Evolutionary conservation across 1,140 invertebrate genomes (phyloP).

Genomic region (Drosophila ercepeae): DNA sequence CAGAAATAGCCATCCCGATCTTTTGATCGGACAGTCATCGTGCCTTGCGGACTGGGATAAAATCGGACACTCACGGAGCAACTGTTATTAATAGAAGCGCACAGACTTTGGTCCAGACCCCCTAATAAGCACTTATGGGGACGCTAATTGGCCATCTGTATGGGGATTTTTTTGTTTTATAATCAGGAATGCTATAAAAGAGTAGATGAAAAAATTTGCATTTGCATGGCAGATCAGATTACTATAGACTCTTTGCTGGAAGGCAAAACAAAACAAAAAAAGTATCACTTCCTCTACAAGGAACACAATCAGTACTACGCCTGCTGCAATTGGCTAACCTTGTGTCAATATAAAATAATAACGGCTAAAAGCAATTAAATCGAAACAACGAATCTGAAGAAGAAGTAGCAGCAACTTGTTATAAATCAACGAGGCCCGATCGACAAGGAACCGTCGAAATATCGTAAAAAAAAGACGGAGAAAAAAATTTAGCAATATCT

Average conservation of each 20-base stretch:
- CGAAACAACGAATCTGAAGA: constrained; percentile 54
- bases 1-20: constrained; percentile 3
- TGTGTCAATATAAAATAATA: constrained; percentile 58
- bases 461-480: not conserved
- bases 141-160: constrained; percentile 52
- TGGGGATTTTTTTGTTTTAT: constrained; percentile 48
- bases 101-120: constrained; percentile 24
- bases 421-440: constrained; percentile 59
- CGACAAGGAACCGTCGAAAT: constrained; percentile 28
- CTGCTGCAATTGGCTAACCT: constrained; percentile 61
- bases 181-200: constrained; percentile 44
- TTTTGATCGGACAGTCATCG: constrained; percentile 40
- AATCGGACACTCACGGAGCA: constrained; percentile 36
- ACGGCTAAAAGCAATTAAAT: constrained; percentile 71
- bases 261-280: not conserved
- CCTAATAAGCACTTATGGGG: constrained; percentile 40
- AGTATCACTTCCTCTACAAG: constrained; percentile 60
- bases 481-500: constrained; percentile 8
- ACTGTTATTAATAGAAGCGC: constrained; percentile 40
- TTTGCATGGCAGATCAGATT: constrained; percentile 17
- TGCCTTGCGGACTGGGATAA: constrained; percentile 19
- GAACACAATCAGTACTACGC: constrained; percentile 13
- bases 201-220: constrained; percentile 20
- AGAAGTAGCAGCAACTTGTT: constrained; percentile 64
- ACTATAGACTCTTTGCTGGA: not conserved